These are phyloP conservation scores for Drepana falcataria DNA, from an alignment of 2,888 invertebrate species.

Conservation along the genomic window DNA sequence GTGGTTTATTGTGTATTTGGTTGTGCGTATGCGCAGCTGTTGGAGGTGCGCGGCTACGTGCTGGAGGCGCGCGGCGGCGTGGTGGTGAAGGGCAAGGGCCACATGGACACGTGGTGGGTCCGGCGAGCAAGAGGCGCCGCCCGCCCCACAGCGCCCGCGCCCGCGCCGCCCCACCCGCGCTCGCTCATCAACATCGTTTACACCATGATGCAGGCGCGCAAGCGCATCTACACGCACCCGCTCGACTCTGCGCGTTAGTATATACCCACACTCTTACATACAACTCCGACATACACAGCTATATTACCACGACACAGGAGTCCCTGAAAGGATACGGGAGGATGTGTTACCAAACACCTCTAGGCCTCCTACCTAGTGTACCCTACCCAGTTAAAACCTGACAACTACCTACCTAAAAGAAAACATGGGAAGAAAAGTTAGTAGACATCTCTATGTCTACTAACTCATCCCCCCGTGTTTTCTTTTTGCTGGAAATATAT, in stretches of 20 bases:
- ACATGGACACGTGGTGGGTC: constrained; percentile 98
- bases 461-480: too few relatives aligned
- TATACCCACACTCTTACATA: neutral
- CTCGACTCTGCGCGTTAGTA: constrained; percentile 42
- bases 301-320: neutral
- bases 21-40: constrained; percentile 73
- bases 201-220: constrained; percentile 90
- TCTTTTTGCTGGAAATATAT: too few relatives aligned
- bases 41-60: constrained; percentile 85
- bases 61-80: constrained; percentile 89
- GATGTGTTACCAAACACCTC: too few relatives aligned
- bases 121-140: constrained; percentile 77
- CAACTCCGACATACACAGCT: neutral
- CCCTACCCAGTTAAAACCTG: too few relatives aligned
- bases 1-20: neutral
- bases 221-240: constrained; percentile 79
- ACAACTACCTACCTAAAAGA: too few relatives aligned
- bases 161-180: constrained; percentile 85
- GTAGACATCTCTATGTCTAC: too few relatives aligned
- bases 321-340: too few relatives aligned
- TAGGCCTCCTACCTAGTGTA: too few relatives aligned
- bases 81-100: constrained; percentile 96
- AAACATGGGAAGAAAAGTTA: too few relatives aligned
- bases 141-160: constrained; percentile 76
- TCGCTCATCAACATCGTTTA: constrained; percentile 91